Evolutionary conservation across 2,888 invertebrate genomes (phyloP).

Genomic region (Globia sparganii): DNA sequence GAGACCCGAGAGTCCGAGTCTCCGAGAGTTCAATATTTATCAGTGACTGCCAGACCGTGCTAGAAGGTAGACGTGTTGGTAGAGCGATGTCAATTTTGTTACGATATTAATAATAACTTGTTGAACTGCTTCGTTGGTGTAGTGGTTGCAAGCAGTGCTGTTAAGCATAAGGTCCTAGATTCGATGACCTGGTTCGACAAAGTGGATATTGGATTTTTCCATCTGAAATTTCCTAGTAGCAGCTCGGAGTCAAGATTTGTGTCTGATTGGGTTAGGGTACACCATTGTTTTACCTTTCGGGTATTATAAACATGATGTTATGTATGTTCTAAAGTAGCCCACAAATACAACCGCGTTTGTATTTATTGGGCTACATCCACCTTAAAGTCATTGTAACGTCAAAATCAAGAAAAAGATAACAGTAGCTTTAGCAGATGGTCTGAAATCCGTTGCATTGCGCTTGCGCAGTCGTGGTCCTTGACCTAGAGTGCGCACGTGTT

Average conservation of each 20-base stretch:
- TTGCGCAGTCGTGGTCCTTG: slow-evolving; percentile 33
- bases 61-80: not conserved
- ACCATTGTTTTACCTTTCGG: no score
- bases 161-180: no score
- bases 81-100: not conserved
- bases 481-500: slow-evolving; percentile 45
- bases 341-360: not conserved
- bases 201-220: no score
- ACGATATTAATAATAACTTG: not conserved
- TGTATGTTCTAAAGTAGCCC: not conserved
- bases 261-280: no score
- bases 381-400: not conserved
- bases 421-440: slow-evolving; percentile 16
- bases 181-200: no score
- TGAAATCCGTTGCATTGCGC: slow-evolving; percentile 28
- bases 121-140: no score
- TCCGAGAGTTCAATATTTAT: slow-evolving; percentile 7
- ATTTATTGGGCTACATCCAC: no score
- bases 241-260: no score
- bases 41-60: not conserved
- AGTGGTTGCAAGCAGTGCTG: no score
- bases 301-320: not conserved
- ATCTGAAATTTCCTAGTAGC: no score
- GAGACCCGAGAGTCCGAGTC: not conserved
- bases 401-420: not conserved